phyloP scores from a whole-genome alignment of 2,113 vertebrate genomes.

The Jaculus jaculus region DNA sequence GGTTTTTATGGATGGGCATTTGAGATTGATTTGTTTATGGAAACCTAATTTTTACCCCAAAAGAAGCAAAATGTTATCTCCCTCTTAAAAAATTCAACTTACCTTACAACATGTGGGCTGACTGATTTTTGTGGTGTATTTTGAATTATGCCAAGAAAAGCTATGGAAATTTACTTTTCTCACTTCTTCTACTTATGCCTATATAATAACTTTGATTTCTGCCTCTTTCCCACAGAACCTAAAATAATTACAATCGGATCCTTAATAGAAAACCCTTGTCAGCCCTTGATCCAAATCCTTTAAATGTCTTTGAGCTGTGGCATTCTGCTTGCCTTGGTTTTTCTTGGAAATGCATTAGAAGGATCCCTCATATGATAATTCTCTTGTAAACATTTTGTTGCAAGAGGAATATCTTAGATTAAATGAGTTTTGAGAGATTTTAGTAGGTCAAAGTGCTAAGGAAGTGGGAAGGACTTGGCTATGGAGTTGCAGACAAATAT shows the following conservation, averaged over 20 bases:
- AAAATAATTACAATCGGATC: neutral
- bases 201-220: neutral
- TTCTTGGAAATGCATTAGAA: neutral
- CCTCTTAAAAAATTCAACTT: neutral
- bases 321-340: neutral
- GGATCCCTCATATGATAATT: neutral
- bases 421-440: neutral
- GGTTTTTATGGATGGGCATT: neutral
- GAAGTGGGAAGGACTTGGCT: accelerated
- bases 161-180: neutral
- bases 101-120: neutral
- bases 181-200: neutral
- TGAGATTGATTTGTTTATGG: neutral
- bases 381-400: neutral
- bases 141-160: conserved; percentile 37
- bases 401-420: neutral
- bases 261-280: neutral
- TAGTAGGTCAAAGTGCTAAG: neutral
- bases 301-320: neutral
- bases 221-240: neutral
- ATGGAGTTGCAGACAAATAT: neutral
- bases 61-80: neutral
- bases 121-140: neutral
- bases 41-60: neutral
- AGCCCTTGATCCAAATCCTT: neutral